Evolutionary conservation across 2,888 invertebrate species (phyloP), one percentile per base, ranked within the genome.

Genomic region (Rotaria socialis): DNA sequence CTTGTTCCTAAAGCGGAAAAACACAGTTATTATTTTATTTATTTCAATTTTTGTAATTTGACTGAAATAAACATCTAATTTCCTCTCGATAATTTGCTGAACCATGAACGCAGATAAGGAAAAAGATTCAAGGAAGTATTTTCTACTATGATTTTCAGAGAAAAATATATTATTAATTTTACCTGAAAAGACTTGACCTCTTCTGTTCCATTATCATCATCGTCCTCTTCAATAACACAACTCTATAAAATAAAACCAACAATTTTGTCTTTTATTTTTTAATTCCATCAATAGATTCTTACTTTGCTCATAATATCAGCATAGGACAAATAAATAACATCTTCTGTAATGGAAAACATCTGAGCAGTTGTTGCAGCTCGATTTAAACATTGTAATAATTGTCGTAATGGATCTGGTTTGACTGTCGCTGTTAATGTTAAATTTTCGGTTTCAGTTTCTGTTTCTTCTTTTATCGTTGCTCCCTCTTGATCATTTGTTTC

Each of bases 381-480:
- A 90, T 97, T 97, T 93, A 99, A 97, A 0, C 97, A 97, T n/a
- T 96, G 96, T 11, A 99, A 97, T 87, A 99, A 93, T 90, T 99
- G 99, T 0, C 95, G 96, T 75, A 99, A 92, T 0, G 98, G 97
- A 92, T 99, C 98, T 16, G 86, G 86, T 41, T 67, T 85, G 4
- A 80, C 22, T 24, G 75, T 60, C 27, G 55, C 56, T n/a, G 55
- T 75, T 24, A 55, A 75, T 50, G 47, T 43, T 22, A 35, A 52
- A n/a, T 6, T 8, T 22, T 27, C 74, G 3, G 67, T 89, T 85
- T 89, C 89, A 58, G 89, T 89, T 86, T 89, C 90, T 58, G 89
- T 89, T 84, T 89, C 88, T 87, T 90, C 89, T 88, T 90, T 89
- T 87, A 89, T 89, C 52, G 87, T 89, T 75, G 88, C 88, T 74